These are phyloP conservation scores for Pteropus alecto DNA, from an alignment of 2,113 vertebrate species.

Conservation along the genomic window DNA sequence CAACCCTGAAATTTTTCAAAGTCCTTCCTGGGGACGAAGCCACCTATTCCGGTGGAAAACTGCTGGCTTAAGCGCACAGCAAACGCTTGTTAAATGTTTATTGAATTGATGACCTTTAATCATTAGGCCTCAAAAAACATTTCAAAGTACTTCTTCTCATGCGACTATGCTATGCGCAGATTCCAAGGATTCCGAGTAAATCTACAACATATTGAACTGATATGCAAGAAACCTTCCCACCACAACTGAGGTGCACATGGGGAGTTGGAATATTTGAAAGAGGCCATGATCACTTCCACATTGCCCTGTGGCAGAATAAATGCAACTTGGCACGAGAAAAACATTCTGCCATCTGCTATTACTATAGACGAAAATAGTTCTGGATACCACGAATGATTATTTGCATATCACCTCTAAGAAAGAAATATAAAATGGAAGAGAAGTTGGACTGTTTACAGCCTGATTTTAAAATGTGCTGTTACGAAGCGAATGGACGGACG, in stretches of 20 bases:
- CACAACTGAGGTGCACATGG: conserved; percentile 28
- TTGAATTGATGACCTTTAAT: conserved; percentile 56
- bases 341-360: conserved; percentile 64
- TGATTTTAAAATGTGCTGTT: conserved; percentile 42
- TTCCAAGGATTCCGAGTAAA: conserved; percentile 61
- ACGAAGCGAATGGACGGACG: background rate
- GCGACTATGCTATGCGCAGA: background rate
- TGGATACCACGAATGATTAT: conserved; percentile 61
- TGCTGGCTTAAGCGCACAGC: background rate
- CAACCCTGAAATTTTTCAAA: background rate
- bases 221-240: conserved; percentile 11
- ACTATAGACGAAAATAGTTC: conserved; percentile 59
- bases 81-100: conserved; percentile 28
- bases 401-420: conserved; percentile 61
- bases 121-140: conserved; percentile 32
- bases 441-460: conserved; percentile 43
- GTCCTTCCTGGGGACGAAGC: background rate
- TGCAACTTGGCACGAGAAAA: conserved; percentile 42
- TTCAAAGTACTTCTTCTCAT: conserved; percentile 31
- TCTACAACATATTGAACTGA: conserved; percentile 59
- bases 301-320: conserved; percentile 39
- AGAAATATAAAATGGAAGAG: conserved; percentile 59
- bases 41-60: background rate
- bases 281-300: conserved; percentile 63
- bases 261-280: conserved; percentile 41